Base-by-base conservation (phyloP, 2,797 vertebrate genomes). In the Fratercula arctica region DNA sequence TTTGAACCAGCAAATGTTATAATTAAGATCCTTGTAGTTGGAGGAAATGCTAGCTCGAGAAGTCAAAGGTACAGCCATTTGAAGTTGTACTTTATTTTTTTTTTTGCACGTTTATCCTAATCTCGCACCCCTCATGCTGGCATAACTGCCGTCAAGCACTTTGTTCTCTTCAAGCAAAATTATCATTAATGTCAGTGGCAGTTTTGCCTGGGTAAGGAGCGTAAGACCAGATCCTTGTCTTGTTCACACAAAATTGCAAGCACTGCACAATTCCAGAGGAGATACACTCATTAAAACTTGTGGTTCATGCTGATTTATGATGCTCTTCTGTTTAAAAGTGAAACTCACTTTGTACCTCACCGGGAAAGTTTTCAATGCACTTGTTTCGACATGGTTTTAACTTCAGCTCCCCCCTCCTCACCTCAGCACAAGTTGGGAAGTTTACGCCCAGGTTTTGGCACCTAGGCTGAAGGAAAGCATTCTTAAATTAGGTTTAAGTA, bases 1-100 rank as follows among this genome's bases (percentile, higher is more conserved):
- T 98, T 97, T 96, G 97, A 97, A 97, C 95, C 95, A 96, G 91
- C 95, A 97, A 98, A 98, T 97, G 96, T 97, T 97, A 97, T 97
- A 97, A 97, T 98, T 97, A 98, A 95, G 93, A 96, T 96, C 88
- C 97, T 97, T 96, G 96, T 96, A 97, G 96, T 88, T 96, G 89
- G 89, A 90, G 90, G 96, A 97, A 95, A 96, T 43, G 64, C 88
- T 97, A 93, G 79, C 83, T 89, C 9, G 10, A 96, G 84, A 97
- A 96, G 93, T 89, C 87, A 96, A 96, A 95, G 87, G 94, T 90
- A 95, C 78, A 88, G 43, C 74, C 79, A 96, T 93, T 89, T 93
- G 85, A 96, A 95, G 94, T 87, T 79, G 86, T 78, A 83, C 80
- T 13, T 23, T 48, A 23, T 48, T 46, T 45, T 41, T 61, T 85